Evolutionary conservation across 1,140 invertebrate genomes (phyloP).

Genomic region (Nylanderia fulva): DNA sequence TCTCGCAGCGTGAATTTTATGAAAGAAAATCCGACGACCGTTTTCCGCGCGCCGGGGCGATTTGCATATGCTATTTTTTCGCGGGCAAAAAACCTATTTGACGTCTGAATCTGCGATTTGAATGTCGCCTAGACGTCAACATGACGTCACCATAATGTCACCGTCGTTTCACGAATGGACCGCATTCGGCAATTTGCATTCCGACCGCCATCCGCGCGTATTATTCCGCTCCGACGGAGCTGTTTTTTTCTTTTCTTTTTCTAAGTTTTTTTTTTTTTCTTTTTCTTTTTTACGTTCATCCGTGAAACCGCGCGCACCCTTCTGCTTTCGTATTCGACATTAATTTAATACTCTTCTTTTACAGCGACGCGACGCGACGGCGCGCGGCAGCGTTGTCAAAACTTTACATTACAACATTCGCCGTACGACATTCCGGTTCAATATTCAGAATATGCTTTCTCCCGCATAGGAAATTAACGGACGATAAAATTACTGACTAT

Average conservation of each 20-base stretch:
- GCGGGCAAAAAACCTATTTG: slow-evolving; percentile 57
- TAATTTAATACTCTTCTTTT: slow-evolving; percentile 53
- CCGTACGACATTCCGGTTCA: slow-evolving; percentile 37
- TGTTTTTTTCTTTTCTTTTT: too few relatives aligned
- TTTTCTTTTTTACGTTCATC: too few relatives aligned
- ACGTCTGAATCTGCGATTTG: slow-evolving; percentile 63
- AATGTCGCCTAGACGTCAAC: slow-evolving; percentile 61
- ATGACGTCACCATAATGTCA: slow-evolving; percentile 59
- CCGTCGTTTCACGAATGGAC: slow-evolving; percentile 57
- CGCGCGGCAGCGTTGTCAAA: slow-evolving; percentile 36
- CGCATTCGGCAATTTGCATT: slow-evolving; percentile 56
- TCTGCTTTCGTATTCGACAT: slow-evolving; percentile 56
- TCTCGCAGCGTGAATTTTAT: slow-evolving; percentile 41
- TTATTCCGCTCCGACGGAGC: slow-evolving; percentile 33
- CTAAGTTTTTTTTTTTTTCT: too few relatives aligned
- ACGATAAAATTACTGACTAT: slow-evolving; percentile 36
- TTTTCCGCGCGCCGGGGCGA: slow-evolving; percentile 49
- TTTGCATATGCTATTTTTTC: slow-evolving; percentile 64
- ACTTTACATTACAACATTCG: slow-evolving; percentile 46
- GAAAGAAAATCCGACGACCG: slow-evolving; percentile 48
- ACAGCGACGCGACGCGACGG: too few relatives aligned
- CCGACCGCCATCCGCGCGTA: slow-evolving; percentile 31
- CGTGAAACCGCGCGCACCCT: not conserved
- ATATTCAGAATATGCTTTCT: slow-evolving; percentile 33
- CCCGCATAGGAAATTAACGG: slow-evolving; percentile 26